These are phyloP conservation scores for Megalonaias nervosa DNA, from an alignment of 1,140 invertebrate genomes.

Conservation along the genomic window DNA sequence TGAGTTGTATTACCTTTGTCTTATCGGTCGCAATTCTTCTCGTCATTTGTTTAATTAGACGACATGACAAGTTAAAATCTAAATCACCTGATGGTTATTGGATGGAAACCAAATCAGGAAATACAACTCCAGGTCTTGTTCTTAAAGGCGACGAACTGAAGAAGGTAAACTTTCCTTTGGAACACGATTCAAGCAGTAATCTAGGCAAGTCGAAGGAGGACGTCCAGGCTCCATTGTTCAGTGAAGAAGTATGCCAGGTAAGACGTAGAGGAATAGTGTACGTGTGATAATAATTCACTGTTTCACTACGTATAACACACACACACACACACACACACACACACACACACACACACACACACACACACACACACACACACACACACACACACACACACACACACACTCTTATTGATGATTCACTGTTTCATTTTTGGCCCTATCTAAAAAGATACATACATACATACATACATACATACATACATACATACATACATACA, in stretches of 20 bases:
- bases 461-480: no score
- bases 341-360: no score
- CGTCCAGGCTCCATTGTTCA: constrained; percentile 20
- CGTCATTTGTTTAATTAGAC: constrained; percentile 53
- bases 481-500: no score
- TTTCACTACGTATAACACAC: no score
- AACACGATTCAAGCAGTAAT: constrained; percentile 26
- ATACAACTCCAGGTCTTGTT: constrained; percentile 9
- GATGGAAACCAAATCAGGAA: constrained; percentile 8
- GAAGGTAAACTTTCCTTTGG: constrained; percentile 31
- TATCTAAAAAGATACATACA: no score
- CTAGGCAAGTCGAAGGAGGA: constrained; percentile 12
- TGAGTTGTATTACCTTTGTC: constrained; percentile 58
- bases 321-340: no score
- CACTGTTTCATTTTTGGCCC: no score
- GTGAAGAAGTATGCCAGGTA: not conserved
- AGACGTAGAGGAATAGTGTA: no score
- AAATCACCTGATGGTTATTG: constrained; percentile 22
- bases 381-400: no score
- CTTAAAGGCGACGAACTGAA: constrained; percentile 24
- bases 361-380: no score
- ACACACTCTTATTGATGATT: no score
- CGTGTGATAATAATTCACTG: no score
- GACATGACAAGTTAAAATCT: constrained; percentile 20
- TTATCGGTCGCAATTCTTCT: constrained; percentile 57